A percentile compares a stretch with the other conserved stretches of the same genome.
Conservation (phyloP, 30 jellyfish, hydroid and myxozoan species). For the Aurelia aurita complex sp. Pacific region DNA sequence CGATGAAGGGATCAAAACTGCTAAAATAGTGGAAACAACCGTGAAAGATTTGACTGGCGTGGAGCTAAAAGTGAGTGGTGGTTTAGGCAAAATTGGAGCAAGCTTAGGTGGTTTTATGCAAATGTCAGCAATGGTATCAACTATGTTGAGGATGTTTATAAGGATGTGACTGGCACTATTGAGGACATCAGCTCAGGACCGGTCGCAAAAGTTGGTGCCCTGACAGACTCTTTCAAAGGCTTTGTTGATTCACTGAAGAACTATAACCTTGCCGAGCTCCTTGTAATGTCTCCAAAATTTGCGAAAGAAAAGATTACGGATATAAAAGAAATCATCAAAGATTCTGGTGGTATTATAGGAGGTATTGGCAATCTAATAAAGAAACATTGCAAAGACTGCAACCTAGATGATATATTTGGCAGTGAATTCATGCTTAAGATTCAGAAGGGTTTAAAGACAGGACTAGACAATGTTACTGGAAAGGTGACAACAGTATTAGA, state of each 20-base stretch:
- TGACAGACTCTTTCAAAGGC: slow-evolving; percentile 77
- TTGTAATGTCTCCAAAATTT: slow-evolving; percentile 84
- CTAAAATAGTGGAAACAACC: slow-evolving; percentile 20
- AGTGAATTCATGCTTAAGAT: slow-evolving; percentile 47
- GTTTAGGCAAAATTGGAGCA: slow-evolving; percentile 70
- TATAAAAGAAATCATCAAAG: slow-evolving; percentile 71
- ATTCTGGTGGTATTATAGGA: slow-evolving; percentile 76
- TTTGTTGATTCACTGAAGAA: slow-evolving; percentile 72
- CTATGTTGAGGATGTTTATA: slow-evolving; percentile 52
- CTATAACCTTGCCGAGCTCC: slow-evolving; percentile 76
- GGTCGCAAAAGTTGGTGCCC: slow-evolving; percentile 81
- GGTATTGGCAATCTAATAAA: slow-evolving; percentile 44
- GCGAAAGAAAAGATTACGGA: slow-evolving; percentile 84
- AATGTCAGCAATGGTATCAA: slow-evolving; percentile 68
- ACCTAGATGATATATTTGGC: slow-evolving; percentile 73
- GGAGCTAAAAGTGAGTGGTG: slow-evolving; percentile 51
- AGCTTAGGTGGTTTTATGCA: slow-evolving; percentile 76
- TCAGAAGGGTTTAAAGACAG: slow-evolving; percentile 35
- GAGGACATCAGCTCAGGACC: slow-evolving; percentile 82
- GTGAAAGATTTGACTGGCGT: slow-evolving; percentile 47
- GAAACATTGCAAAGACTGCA: slow-evolving; percentile 75
- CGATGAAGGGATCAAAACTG: slow-evolving; percentile 31
- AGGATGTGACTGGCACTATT: slow-evolving; percentile 65
- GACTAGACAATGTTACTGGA: slow-evolving; percentile 55
- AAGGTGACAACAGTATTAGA: slow-evolving; percentile 66